Evolutionary conservation across 2,888 invertebrate genomes (phyloP), one percentile per base, ranked within the genome.

Genomic region (Tinea pellionella): DNA sequence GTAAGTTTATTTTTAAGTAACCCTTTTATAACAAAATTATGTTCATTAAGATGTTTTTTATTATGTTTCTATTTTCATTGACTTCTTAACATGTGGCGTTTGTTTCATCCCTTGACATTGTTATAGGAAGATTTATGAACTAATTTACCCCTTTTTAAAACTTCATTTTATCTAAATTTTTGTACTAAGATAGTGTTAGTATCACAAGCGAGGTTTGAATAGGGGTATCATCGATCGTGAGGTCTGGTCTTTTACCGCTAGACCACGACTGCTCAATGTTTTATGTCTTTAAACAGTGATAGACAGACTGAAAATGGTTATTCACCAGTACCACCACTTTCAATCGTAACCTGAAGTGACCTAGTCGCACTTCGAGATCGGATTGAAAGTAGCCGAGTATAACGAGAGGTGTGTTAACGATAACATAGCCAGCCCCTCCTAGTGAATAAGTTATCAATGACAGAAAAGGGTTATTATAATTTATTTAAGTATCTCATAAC

Each of bases 11-110:
- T 86, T 73, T 80, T 80, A 80, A 75, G 73, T 75, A 82, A 81
- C 85, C 86, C 85, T 83, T 86, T 85, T 80, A 84, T 80, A 82
- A 69, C 71, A 77, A 79, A 82, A 86, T 85, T 81, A 82, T 70
- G 81, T 84, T 85, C 83, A 86, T 87, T 87, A 86, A 75, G 66
- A 71, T 62, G 67, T 71, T 80, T 84, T 85, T 85, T 81, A 76
- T 78, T 58, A 75, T 67, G 72, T 69, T 75, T 80, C 84, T 86
- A 85, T 63, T 67, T 63, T 66, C 60, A 63, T 55, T 62, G 64
- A 63, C 63, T 59, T 61, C 57, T 61, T 62, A 64, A 64, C 63
- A 65, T 63, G 30, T 59, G 59, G 59, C 13, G 59, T 24, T 15
- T 8, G 30, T 15, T 43, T 59, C 42, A 43, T 15, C 59, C 47